Evolutionary conservation across 2,888 invertebrate genomes (phyloP), one percentile per base, ranked within the genome.

Genomic region (Ethmia dodecea): DNA sequence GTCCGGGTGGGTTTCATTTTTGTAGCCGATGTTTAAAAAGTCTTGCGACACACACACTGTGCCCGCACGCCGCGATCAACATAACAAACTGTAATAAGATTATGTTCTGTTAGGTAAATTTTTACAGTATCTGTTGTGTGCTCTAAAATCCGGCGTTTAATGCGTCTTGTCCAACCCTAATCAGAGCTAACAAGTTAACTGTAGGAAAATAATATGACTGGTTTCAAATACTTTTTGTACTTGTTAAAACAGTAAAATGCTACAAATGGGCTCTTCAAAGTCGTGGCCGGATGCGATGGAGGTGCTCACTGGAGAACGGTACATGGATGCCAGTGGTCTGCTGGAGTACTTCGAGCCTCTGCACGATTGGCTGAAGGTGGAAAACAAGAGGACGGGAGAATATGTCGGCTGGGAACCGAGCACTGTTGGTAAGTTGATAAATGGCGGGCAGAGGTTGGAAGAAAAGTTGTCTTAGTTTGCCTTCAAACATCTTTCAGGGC

Each of bases 251-350:
- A 90, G 90, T n/a, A 77, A 89, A 60, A 89, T 90, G 89, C 74
- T 90, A 2, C 77, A 88, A 58, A 62, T 92, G 69, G 92, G 92
- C 6, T 88, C 89, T 0, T 91, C 92, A 0, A 88, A 81, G 49
- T 90, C 91, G 0, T 93, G 93, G 93, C 90, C 89, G 10, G 93
- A 94, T 34, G 93, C 93, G 1, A 89, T 96, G 89, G 89, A 92
- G 58, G 84, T 84, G 5, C 64, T 94, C 1, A 93, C 93, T 0
- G 93, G 93, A 0, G 86, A 88, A 40, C 64, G 91, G 55, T 75
- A 84, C 32, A 92, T 93, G 91, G 91, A 92, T 45, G 91, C 92
- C 8, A 84, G 87, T 27, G 91, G 92, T 1, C 71, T 94, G 0
- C 57, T 93, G 38, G 91, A 93, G 49, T 94, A 93, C 66, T 94